These are phyloP conservation scores for Drosophila leonis DNA, from an alignment of 2,888 invertebrate genomes.

Conservation along the genomic window DNA sequence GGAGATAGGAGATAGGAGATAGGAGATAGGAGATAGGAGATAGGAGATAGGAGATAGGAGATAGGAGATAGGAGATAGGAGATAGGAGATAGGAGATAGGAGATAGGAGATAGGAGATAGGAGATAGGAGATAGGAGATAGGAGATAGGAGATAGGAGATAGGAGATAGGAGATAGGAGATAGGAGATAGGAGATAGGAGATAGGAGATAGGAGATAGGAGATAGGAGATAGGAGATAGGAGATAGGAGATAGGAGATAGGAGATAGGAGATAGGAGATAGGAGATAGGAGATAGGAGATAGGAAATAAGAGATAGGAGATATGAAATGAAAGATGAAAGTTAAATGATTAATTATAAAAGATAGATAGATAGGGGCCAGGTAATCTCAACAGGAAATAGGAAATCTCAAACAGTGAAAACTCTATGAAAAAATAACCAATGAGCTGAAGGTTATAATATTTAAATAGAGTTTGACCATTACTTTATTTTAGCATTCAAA, in stretches of 20 bases:
- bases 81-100: background rate
- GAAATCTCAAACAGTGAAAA: no score
- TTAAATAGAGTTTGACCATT: background rate
- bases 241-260: no score
- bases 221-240: no score
- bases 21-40: no score
- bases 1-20: background rate
- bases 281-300: background rate
- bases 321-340: background rate
- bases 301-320: background rate
- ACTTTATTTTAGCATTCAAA: background rate
- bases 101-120: slow-evolving; percentile 1
- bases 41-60: background rate
- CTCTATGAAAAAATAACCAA: no score
- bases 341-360: background rate
- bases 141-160: background rate
- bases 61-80: background rate
- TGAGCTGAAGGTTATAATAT: no score
- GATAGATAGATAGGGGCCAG: background rate
- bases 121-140: background rate
- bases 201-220: background rate
- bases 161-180: background rate
- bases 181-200: background rate
- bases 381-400: background rate
- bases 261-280: no score